phyloP scores from a whole-genome alignment of 2,888 invertebrate species.

The Drosophila meridionalis region DNA sequence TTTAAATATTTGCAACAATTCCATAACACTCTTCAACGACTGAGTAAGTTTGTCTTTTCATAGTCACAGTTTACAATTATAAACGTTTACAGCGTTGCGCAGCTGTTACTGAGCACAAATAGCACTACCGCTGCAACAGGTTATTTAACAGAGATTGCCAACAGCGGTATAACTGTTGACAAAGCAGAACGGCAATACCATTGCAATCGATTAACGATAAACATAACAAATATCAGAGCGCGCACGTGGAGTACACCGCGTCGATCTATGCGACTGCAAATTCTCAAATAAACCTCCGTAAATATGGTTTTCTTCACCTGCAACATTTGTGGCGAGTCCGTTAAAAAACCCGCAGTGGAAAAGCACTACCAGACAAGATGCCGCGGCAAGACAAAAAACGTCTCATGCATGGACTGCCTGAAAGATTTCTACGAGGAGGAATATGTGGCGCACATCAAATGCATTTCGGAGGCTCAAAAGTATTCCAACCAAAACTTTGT shows the following conservation, averaged over 20 bases:
- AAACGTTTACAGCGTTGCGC: no score
- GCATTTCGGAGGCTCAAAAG: constrained; percentile 93
- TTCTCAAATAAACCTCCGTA: background rate
- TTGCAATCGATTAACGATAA: constrained; percentile 38
- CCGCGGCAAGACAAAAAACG: constrained; percentile 87
- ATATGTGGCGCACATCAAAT: constrained; percentile 92
- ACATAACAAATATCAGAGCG: constrained; percentile 10
- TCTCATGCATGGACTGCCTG: constrained; percentile 97
- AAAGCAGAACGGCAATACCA: background rate
- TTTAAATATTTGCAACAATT: background rate
- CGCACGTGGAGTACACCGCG: constrained; percentile 45
- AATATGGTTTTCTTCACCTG: constrained; percentile 97
- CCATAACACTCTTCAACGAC: background rate
- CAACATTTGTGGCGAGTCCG: constrained; percentile 94
- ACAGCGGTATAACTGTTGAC: constrained; percentile 13
- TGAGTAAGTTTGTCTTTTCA: no score
- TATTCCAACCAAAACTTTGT: constrained; percentile 92
- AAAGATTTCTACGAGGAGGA: constrained; percentile 94
- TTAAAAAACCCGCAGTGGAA: constrained; percentile 96
- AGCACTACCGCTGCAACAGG: background rate
- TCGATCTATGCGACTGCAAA: constrained; percentile 12
- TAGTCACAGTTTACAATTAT: background rate
- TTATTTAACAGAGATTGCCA: background rate
- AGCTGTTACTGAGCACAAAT: background rate
- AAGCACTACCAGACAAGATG: constrained; percentile 93